A percentile compares a stretch with the other conserved stretches of the same genome.
Conservation (phyloP, 2,113 vertebrate species). For the Epinephelus fuscoguttatus region DNA sequence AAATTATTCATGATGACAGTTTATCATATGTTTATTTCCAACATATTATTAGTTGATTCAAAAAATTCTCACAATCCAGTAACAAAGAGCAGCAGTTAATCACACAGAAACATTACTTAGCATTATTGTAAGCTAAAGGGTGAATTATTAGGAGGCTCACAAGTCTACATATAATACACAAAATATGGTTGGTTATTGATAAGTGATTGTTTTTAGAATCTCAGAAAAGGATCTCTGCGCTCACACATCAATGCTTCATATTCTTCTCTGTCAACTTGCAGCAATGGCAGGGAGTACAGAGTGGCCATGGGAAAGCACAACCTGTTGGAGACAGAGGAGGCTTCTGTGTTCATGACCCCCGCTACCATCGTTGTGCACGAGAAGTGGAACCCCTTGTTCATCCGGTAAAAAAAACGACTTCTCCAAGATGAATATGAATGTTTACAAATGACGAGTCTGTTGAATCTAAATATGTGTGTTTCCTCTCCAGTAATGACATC, state of each 20-base stretch:
- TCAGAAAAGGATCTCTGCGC: not conserved
- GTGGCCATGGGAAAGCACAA: slow-evolving; percentile 88
- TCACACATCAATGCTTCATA: not conserved
- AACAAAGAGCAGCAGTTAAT: no score
- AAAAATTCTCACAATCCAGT: no score
- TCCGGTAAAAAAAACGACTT: slow-evolving; percentile 72
- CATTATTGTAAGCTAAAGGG: no score
- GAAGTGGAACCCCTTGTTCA: slow-evolving; percentile 83
- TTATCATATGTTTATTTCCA: not conserved
- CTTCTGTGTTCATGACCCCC: slow-evolving; percentile 71
- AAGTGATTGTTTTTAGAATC: not conserved
- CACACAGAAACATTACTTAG: no score
- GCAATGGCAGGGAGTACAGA: slow-evolving; percentile 78
- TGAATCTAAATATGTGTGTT: slow-evolving; percentile 10
- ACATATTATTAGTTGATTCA: no score
- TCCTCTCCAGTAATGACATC: slow-evolving; percentile 87
- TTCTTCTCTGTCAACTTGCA: slow-evolving; percentile 35
- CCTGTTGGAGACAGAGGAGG: slow-evolving; percentile 78
- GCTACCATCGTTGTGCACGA: slow-evolving; percentile 84
- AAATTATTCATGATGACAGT: not conserved
- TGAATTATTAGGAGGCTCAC: not conserved
- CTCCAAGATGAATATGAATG: no score
- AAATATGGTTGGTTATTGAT: not conserved
- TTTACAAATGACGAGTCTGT: not conserved
- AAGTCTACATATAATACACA: not conserved